Base-by-base conservation (phyloP, 2,113 vertebrate genomes). In the Eonycteris spelaea region DNA sequence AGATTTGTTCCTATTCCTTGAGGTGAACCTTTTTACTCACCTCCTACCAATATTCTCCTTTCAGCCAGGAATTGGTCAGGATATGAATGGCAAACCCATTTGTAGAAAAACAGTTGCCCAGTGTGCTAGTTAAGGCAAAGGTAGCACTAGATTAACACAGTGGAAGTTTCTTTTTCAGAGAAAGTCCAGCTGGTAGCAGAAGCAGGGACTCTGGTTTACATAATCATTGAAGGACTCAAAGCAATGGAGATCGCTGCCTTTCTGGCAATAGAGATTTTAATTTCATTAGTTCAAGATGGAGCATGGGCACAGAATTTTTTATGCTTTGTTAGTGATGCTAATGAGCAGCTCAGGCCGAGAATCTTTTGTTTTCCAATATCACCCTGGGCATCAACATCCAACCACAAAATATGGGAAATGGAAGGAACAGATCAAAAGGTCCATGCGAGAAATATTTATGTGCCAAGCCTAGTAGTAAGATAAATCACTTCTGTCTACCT, bases 381-480 rank as follows among this genome's bases (percentile, higher is more conserved):
- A 87, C 24, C 38, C 7, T 45, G 19, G 48, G 28, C 24, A 71
- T 74, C 75, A 53, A 65, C 8, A 55, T 73, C 16, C 14, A 95
- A 73, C 18, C 67, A 70, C 57, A 38, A 92, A 84, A 51, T 61
- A 70, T 16, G n/a, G 24, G 19, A 86, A 95, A 78, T 78, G 73
- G 40, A 92, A 95, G 79, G 95, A 95, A 92, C 6, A 30, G 11
- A 79, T 63, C 35, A 93, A 93, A 91, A 87, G 21, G 40, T 38
- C 45, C 61, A 53, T 53, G 33, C 85, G 38, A n/a, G 45, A 94
- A 87, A 9, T 90, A 71, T 85, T 70, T 85, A 75, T 38, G 18
- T 40, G 33, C 5, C 61, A 67, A 48, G 33, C 22, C 59, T 71
- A 7, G 40, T 95, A 91, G 24, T 82, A 88, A 84, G 82, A 91